These are phyloP conservation scores for Scaptodrosophila lebanonensis DNA, from an alignment of 1,140 invertebrate species.

Conservation along the genomic window DNA sequence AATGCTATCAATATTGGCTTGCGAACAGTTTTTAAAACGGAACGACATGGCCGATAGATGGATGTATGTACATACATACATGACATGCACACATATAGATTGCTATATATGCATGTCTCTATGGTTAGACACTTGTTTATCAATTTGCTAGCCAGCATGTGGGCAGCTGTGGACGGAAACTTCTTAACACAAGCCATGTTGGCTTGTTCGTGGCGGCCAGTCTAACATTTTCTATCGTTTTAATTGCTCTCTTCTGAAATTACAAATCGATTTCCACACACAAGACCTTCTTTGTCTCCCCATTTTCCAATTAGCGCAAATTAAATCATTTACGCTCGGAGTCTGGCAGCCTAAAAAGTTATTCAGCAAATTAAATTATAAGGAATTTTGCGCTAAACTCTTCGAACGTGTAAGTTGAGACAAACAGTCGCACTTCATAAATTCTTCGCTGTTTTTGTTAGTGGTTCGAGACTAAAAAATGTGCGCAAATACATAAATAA, in stretches of 20 bases:
- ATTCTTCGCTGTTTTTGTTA: no score
- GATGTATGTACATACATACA: slow-evolving; percentile 12
- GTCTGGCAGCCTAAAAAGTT: no score
- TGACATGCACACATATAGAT: slow-evolving; percentile 30
- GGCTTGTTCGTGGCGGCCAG: slow-evolving; percentile 29
- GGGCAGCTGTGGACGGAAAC: slow-evolving; percentile 14
- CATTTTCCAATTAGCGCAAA: slow-evolving; percentile 39
- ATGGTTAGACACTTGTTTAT: slow-evolving; percentile 50
- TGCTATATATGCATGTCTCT: slow-evolving; percentile 1
- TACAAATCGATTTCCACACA: slow-evolving; percentile 43
- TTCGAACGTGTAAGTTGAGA: no score
- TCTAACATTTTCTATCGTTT: slow-evolving; percentile 32
- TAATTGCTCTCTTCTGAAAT: no score
- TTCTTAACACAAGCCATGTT: slow-evolving; percentile 30
- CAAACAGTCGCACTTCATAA: no score
- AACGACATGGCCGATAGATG: no score
- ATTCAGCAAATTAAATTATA: no score
- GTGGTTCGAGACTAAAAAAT: no score
- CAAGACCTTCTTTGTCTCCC: no score
- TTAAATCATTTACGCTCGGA: no score
- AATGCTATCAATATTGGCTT: slow-evolving; percentile 68
- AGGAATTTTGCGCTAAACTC: no score
- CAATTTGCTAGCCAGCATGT: slow-evolving; percentile 43
- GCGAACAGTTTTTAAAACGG: slow-evolving; percentile 65
- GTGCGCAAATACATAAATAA: no score